These are phyloP conservation scores for Lordiphosa fenestrarum DNA, from an alignment of 2,888 invertebrate species.

Conservation along the genomic window DNA sequence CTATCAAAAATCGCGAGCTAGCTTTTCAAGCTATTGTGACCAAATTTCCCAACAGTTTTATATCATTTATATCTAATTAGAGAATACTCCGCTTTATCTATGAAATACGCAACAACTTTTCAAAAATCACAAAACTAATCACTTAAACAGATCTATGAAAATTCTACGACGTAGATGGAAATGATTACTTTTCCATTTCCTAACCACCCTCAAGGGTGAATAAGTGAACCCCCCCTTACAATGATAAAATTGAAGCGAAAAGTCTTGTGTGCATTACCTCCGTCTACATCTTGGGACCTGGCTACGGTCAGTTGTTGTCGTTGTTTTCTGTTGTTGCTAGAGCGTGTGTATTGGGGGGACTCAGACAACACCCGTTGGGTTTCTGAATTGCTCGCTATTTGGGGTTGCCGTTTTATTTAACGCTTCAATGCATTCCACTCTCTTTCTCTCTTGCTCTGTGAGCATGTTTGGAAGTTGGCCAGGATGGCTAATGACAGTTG, in stretches of 20 bases:
- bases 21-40: no score
- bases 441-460: constrained; percentile 5
- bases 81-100: no score
- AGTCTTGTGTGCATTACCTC: constrained; percentile 27
- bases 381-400: constrained; percentile 21
- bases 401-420: constrained; percentile 26
- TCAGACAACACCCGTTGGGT: constrained; percentile 53
- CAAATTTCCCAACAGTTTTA: no score
- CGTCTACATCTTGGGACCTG: constrained; percentile 20
- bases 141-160: constrained; percentile 9
- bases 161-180: neutral
- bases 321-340: constrained; percentile 11
- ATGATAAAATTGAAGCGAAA: constrained; percentile 24
- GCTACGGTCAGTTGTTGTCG: constrained; percentile 21
- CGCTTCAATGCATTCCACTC: constrained; percentile 30
- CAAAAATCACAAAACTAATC: neutral
- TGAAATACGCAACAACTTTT: no score
- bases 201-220: neutral
- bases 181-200: constrained; percentile 4
- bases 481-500: constrained; percentile 21
- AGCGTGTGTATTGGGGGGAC: constrained; percentile 20
- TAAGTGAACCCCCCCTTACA: constrained; percentile 1
- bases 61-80: no score
- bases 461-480: constrained; percentile 18
- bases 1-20: no score